A percentile compares a stretch with the other conserved stretches of the same genome.
Evolutionary conservation across 1,140 invertebrate genomes (phyloP).

Genomic region (Reticulitermes speratus): DNA sequence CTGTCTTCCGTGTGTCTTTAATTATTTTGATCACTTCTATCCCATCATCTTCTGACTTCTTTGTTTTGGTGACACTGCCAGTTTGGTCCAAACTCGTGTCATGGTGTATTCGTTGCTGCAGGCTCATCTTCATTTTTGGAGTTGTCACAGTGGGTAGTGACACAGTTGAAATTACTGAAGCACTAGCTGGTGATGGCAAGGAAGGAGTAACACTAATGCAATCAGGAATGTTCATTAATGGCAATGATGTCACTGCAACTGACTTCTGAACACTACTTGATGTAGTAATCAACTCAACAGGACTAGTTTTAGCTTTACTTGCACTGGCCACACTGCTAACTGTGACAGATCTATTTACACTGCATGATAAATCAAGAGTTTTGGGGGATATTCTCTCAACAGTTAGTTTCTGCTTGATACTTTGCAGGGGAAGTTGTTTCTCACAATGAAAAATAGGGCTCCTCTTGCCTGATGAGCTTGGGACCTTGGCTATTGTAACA

Average conservation of each 20-base stretch:
- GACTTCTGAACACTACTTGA: not conserved
- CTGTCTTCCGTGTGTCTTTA: not conserved
- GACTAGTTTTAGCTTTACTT: not conserved
- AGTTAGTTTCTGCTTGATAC: not conserved
- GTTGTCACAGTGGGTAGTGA: slow-evolving; percentile 30
- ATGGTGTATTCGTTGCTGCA: slow-evolving; percentile 42
- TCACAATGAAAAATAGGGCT: not conserved
- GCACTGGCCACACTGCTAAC: not conserved
- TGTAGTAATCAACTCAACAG: not conserved
- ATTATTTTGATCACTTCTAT: slow-evolving; percentile 27
- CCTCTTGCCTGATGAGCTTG: not conserved
- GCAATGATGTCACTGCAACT: not conserved
- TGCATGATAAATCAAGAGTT: slow-evolving; percentile 4
- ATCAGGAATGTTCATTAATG: slow-evolving; percentile 31
- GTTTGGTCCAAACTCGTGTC: slow-evolving; percentile 35
- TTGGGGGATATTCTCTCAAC: not conserved
- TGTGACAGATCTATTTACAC: not conserved
- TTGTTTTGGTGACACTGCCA: not conserved
- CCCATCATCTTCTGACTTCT: not conserved
- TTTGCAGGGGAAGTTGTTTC: not conserved
- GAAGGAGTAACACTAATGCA: slow-evolving; percentile 24
- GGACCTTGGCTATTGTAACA: not conserved
- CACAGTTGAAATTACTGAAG: slow-evolving; percentile 12
- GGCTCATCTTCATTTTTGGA: slow-evolving; percentile 35
- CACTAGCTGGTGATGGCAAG: not conserved